Percentiles rank a stretch among this genome's conserved stretches.
phyloP scores from a whole-genome alignment of 2,888 invertebrate genomes.

The Mesorhabditis belari region DNA sequence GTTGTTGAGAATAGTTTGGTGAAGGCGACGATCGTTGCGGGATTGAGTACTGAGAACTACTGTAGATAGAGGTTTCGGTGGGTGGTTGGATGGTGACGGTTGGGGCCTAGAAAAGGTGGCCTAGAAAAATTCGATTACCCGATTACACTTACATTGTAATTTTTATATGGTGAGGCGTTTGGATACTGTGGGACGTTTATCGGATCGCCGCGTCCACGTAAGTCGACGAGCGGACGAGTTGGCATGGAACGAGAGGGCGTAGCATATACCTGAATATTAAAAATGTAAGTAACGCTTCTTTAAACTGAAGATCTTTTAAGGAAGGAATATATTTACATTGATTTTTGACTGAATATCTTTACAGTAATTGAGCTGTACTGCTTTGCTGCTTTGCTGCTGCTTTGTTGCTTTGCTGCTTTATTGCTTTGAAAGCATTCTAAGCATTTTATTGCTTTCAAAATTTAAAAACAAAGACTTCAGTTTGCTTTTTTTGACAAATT shows the following conservation, averaged over 20 bases:
- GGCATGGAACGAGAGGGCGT: conserved; percentile 43
- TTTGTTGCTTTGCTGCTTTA: too few relatives aligned
- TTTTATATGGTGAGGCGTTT: background rate
- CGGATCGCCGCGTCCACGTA: conserved; percentile 42
- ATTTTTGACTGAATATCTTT: too few relatives aligned
- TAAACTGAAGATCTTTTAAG: too few relatives aligned
- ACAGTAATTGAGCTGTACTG: too few relatives aligned
- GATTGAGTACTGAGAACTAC: conserved; percentile 7
- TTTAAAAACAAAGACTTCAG: too few relatives aligned
- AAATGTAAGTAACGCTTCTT: too few relatives aligned
- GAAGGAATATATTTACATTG: too few relatives aligned
- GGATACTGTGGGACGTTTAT: conserved; percentile 16
- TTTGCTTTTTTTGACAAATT: too few relatives aligned
- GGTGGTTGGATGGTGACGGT: background rate
- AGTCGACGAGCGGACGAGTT: conserved; percentile 45
- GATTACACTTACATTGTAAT: background rate
- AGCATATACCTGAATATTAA: conserved; percentile 36
- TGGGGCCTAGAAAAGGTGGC: too few relatives aligned
- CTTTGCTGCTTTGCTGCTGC: too few relatives aligned
- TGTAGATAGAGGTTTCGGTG: conserved; percentile 5
- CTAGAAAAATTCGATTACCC: background rate
- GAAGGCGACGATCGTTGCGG: conserved; percentile 3
- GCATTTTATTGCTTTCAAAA: too few relatives aligned
- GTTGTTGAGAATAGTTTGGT: conserved; percentile 4
- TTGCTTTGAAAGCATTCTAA: too few relatives aligned